phyloP scores from a whole-genome alignment of 2,113 vertebrate species.

The Platysternon megacephalum region DNA sequence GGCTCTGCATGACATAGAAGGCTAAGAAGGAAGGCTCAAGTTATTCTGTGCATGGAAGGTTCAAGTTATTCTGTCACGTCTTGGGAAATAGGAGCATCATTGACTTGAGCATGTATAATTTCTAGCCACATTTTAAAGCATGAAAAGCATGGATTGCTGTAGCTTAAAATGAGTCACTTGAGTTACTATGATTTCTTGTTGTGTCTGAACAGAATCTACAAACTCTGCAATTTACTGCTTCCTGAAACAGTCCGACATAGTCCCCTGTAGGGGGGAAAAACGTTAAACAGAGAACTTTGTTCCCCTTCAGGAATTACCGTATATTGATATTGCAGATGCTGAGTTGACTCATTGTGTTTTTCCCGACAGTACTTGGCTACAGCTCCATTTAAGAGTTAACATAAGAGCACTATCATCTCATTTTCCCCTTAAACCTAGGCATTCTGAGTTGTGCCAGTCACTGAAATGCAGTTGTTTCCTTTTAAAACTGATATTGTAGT shows the following conservation, averaged over 20 bases:
- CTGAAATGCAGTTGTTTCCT: not conserved
- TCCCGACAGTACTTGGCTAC: constrained; percentile 49
- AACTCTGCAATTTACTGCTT: constrained; percentile 66
- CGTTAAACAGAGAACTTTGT: constrained; percentile 42
- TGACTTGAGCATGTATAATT: not conserved
- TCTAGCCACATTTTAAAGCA: constrained; percentile 20
- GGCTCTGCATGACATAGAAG: not conserved
- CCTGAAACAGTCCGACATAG: constrained; percentile 41
- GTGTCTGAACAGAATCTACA: constrained; percentile 35
- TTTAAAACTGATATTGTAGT: constrained; percentile 7
- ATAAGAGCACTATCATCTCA: constrained; percentile 27
- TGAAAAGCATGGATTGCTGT: not conserved
- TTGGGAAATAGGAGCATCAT: not conserved
- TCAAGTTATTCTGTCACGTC: not conserved
- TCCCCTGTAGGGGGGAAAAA: constrained; percentile 22
- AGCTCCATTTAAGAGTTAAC: constrained; percentile 37
- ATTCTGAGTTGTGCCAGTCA: constrained; percentile 37
- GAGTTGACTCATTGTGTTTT: constrained; percentile 57
- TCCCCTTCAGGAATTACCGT: constrained; percentile 36
- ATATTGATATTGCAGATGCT: constrained; percentile 65
- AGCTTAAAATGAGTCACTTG: constrained; percentile 32
- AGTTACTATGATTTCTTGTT: constrained; percentile 65
- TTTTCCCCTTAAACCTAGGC: constrained; percentile 8
- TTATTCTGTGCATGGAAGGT: not conserved
- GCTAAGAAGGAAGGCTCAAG: not conserved